These are phyloP conservation scores for Ophioderma brevispina DNA, from an alignment of 35 echinoderm and acorn worm genomes.

Conservation along the genomic window DNA sequence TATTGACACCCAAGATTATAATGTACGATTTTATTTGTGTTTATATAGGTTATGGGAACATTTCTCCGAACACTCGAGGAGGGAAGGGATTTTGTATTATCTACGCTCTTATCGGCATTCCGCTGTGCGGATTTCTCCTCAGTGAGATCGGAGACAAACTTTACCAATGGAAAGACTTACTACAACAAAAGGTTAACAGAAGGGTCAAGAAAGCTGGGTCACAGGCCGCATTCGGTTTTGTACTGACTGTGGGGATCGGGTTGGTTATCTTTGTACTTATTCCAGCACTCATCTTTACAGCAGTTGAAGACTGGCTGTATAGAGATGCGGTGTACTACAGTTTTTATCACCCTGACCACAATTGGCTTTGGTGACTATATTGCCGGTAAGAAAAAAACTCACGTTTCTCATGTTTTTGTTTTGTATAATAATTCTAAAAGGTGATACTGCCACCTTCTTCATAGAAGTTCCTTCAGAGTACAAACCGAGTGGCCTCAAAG, in stretches of 20 bases:
- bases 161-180: not conserved
- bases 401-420: too few species aligned
- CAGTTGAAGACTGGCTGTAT: not conserved
- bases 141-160: slow-evolving; percentile 60
- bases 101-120: slow-evolving; percentile 93
- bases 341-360: not conserved
- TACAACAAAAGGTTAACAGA: not conserved
- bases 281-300: not conserved
- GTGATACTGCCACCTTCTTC: too few species aligned
- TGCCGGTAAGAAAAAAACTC: not conserved
- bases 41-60: slow-evolving; percentile 96
- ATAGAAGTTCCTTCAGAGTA: too few species aligned
- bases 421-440: too few species aligned
- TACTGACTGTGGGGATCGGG: not conserved
- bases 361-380: not conserved
- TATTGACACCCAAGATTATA: too few species aligned
- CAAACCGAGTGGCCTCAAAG: too few species aligned
- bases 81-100: slow-evolving; percentile 78
- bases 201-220: not conserved
- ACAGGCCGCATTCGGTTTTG: not conserved
- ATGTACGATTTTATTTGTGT: too few species aligned
- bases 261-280: not conserved
- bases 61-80: slow-evolving; percentile 56
- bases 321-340: not conserved
- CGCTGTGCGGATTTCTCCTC: slow-evolving; percentile 83